Base-by-base conservation (phyloP, 2,113 vertebrate genomes). In the Plecotus auritus region DNA sequence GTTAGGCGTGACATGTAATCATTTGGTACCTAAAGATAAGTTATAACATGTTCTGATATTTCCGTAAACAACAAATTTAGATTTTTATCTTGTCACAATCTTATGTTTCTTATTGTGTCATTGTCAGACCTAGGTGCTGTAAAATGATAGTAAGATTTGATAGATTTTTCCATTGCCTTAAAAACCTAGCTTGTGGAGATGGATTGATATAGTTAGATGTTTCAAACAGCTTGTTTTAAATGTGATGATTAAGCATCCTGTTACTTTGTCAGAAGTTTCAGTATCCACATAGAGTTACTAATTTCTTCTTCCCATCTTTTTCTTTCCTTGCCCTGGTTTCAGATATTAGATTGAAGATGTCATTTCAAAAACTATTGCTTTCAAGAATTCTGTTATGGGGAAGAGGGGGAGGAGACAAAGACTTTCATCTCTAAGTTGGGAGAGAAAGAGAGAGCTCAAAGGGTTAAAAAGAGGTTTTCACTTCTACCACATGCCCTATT, bases 401-500 rank as follows among this genome's bases (percentile, higher is more conserved):
- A 45, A 20, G 61, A n/a, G 42, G 76, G 96, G 93, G 88, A 73
- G 70, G 81, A 97, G 87, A 98, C 97, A 97, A 97, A 98, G 97
- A 96, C 96, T 93, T 98, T 96, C 96, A 95, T 97, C 91, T 97
- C 91, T 98, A 95, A 97, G 88, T 97, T 97, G 91, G 84, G 86
- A 97, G 95, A 96, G 96, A 98, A 97, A 93, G 96, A 96, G 96
- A 94, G 97, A 92, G 96, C 93, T 95, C 94, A 95, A 98, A 98
- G 98, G 97, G 98, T 98, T 98, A 98, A 99, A 98, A 98, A 96
- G 98, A 97, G 98, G 98, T 98, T 99, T 98, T 98, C 98, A 97
- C 98, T 98, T 98, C 97, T 98, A 95, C 98, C 98, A 98, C 98
- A 98, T 98, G 98, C 98, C 98, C 98, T 98, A 98, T 98, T 99